Base-by-base conservation (phyloP, 2,888 invertebrate species). In the Stenichneumon culpator region DNA sequence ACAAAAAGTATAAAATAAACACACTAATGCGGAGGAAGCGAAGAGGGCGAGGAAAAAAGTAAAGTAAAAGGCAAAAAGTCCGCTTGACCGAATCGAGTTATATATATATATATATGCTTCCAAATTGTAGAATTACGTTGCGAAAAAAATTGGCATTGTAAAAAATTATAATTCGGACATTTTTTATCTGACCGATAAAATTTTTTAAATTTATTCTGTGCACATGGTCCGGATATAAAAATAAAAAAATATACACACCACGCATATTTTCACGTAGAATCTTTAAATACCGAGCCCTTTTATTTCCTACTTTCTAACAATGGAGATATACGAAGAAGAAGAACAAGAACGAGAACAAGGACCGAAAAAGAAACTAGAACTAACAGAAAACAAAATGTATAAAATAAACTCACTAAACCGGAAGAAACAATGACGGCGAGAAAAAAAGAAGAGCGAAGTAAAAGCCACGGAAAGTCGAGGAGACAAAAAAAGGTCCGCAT, bases 81-180 rank as follows among this genome's bases (percentile, higher is more conserved):
- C 16, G 36, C 1, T 19, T 32, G 11, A 32, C 2, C 11, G 3
- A 25, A 63, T 32, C 4, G 4, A 4, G 4, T 39, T 39, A 39
- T 9, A 39, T 63, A 70, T 69, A 63, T 75, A 9, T 9, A 39
- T 63, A 75, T 74, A 63, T 75, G 50, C 70, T 75, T 81, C 39
- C 69, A 70, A 81, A 75, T 75, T 19, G 63, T 25, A 36, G 47
- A 22, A 70, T 81, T n/a, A 70, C 47, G 65, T 77, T 77, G 2
- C 4, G 36, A 25, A 36, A 36, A 36, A 36, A 7, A 36, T 36
- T 36, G 36, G 9, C 4, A 36, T 7, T n/a, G n/a, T n/a, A n/a
- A n/a, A n/a, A n/a, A n/a, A n/a, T n/a, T n/a, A n/a, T n/a, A n/a
- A n/a, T n/a, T n/a, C n/a, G n/a, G n/a, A n/a, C n/a, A n/a, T n/a